These are phyloP conservation scores for Limnephilus rhombicus DNA, from an alignment of 2,888 invertebrate genomes.

Conservation along the genomic window DNA sequence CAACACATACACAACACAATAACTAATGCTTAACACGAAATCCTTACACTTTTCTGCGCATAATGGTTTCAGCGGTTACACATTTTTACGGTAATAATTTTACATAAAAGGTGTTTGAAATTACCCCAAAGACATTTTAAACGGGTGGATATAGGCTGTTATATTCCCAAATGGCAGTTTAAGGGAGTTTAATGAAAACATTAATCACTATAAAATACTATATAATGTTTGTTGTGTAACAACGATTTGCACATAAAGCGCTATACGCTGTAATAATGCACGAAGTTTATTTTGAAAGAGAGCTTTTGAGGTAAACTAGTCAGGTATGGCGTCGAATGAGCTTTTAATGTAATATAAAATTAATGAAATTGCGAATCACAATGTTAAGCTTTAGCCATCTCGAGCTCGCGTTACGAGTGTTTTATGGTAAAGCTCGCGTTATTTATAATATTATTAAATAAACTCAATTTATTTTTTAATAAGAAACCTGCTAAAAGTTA, in stretches of 20 bases:
- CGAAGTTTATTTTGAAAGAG: neutral
- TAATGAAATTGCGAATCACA: neutral
- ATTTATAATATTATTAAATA: neutral
- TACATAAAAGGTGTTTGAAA: conserved; percentile 41
- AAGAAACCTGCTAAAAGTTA: conserved; percentile 1
- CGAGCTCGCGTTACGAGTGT: neutral
- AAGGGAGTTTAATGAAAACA: conserved; percentile 39
- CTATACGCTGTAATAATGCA: neutral
- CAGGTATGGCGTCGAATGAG: neutral
- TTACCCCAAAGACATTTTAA: conserved; percentile 50
- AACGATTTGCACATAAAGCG: neutral
- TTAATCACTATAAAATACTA: conserved; percentile 32
- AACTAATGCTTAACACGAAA: neutral
- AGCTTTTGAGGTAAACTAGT: neutral
- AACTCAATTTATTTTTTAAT: conserved; percentile 1
- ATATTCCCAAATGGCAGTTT: conserved; percentile 31
- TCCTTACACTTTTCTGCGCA: conserved; percentile 31
- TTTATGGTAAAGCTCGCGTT: neutral
- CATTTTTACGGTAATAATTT: conserved; percentile 42
- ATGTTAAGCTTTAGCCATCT: neutral
- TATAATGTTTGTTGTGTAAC: conserved; percentile 10
- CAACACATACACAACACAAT: neutral
- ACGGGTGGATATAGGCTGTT: neutral
- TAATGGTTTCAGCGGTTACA: conserved; percentile 31
- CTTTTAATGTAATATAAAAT: neutral